phyloP scores from a whole-genome alignment of 2,113 vertebrate genomes.

The Bagarius yarrelli region DNA sequence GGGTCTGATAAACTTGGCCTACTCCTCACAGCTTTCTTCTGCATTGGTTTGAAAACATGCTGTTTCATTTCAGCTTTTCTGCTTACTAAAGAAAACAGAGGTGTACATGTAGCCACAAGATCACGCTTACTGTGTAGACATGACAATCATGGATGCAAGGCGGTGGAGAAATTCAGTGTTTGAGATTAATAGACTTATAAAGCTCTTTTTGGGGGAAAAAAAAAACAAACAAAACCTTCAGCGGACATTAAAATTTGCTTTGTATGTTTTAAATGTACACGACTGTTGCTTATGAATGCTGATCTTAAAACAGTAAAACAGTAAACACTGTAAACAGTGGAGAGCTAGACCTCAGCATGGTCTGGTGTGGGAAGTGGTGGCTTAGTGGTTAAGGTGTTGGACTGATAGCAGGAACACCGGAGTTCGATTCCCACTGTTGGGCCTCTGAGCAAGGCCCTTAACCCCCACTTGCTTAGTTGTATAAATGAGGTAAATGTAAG shows the following conservation, averaged over 20 bases:
- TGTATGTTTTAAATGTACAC: not conserved
- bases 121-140: slow-evolving; percentile 17
- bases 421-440: too few species aligned
- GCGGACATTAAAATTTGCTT: not conserved
- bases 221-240: not conserved
- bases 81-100: slow-evolving; percentile 41
- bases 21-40: slow-evolving; percentile 24
- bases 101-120: slow-evolving; percentile 14
- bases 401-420: too few species aligned
- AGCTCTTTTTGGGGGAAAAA: not conserved
- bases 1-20: slow-evolving; percentile 25
- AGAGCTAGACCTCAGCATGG: not conserved
- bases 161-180: not conserved
- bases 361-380: too few species aligned
- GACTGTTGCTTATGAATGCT: not conserved
- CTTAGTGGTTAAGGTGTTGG: too few species aligned
- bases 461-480: too few species aligned
- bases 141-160: slow-evolving; percentile 22
- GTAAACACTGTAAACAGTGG: not conserved
- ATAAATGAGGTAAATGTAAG: too few species aligned
- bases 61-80: slow-evolving; percentile 25
- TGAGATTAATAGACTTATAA: slow-evolving; percentile 35
- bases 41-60: slow-evolving; percentile 21
- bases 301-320: not conserved
- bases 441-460: too few species aligned